Evolutionary conservation across 2,888 invertebrate species (phyloP).

Genomic region (Polia nebulosa): DNA sequence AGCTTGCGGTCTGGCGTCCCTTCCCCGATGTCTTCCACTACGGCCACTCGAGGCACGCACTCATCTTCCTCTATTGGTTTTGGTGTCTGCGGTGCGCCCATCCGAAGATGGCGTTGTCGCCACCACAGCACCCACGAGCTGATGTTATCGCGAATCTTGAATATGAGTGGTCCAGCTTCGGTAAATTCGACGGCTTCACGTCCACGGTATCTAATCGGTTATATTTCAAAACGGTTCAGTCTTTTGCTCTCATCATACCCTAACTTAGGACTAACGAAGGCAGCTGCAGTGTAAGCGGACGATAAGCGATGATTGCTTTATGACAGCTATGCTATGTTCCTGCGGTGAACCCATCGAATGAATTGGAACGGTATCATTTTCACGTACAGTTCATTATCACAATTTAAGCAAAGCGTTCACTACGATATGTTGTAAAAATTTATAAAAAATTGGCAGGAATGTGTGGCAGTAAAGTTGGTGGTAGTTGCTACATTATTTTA

Average conservation of each 20-base stretch:
- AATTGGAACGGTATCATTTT: constrained; percentile 70
- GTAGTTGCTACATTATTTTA: constrained; percentile 74
- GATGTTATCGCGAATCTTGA: constrained; percentile 89
- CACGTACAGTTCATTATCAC: constrained; percentile 69
- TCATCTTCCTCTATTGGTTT: constrained; percentile 86
- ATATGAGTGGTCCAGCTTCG: constrained; percentile 70
- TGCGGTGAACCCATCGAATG: constrained; percentile 63
- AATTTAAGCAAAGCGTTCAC: constrained; percentile 57
- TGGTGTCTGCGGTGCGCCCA: constrained; percentile 90
- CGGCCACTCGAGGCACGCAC: constrained; percentile 81
- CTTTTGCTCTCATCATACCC: constrained; percentile 53
- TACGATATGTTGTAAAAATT: constrained; percentile 70
- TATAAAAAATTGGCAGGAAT: constrained; percentile 80
- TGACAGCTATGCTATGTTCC: constrained; percentile 42
- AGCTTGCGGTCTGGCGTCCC: constrained; percentile 79
- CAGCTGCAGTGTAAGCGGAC: constrained; percentile 81
- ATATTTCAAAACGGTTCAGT: constrained; percentile 62
- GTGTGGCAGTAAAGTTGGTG: constrained; percentile 75
- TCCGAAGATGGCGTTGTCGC: constrained; percentile 89
- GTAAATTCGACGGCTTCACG: constrained; percentile 68
- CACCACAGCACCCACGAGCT: constrained; percentile 90
- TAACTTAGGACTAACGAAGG: constrained; percentile 80
- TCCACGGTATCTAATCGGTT: constrained; percentile 65
- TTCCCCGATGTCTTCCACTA: constrained; percentile 79
- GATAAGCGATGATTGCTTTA: constrained; percentile 76